Percentiles rank a stretch among this genome's conserved stretches.
Conservation (phyloP, 2,888 invertebrate genomes). For the Nemotelus pantherinus region DNA sequence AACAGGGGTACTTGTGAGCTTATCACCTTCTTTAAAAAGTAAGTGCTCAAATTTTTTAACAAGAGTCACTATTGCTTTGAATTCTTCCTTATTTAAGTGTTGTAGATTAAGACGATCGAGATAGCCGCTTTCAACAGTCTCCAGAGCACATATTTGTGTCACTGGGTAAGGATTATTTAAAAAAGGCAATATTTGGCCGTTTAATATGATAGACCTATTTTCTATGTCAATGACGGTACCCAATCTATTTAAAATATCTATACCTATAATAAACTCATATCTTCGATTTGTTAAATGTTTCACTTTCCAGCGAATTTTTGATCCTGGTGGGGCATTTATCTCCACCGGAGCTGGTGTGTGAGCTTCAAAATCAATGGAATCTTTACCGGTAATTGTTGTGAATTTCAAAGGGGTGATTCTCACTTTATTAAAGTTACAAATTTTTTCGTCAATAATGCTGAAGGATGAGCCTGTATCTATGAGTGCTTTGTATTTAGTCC, state of each 20-base stretch:
- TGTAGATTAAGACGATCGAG: not conserved
- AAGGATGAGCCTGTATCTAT: constrained; percentile 42
- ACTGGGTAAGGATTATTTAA: not conserved
- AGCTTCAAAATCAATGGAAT: constrained; percentile 36
- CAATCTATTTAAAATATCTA: not conserved
- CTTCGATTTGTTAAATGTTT: constrained; percentile 40
- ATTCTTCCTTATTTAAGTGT: constrained; percentile 14
- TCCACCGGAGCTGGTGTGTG: constrained; percentile 43
- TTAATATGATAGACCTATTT: not conserved
- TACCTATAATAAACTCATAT: not conserved
- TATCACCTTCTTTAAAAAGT: not conserved
- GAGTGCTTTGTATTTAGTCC: constrained; percentile 36
- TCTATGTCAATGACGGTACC: not conserved
- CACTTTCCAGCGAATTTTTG: constrained; percentile 39
- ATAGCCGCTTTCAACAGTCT: not conserved
- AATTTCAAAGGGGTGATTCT: constrained; percentile 43
- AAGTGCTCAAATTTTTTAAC: not conserved
- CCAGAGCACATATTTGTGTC: not conserved
- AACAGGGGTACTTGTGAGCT: not conserved
- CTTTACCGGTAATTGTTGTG: constrained; percentile 42
- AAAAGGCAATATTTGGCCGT: not conserved
- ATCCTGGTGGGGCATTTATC: constrained; percentile 42
- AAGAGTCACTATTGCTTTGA: not conserved
- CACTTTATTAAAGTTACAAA: constrained; percentile 24
- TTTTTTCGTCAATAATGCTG: constrained; percentile 41